A percentile compares a stretch with the other conserved stretches of the same genome.
Evolutionary conservation across 2,113 vertebrate species (phyloP).

Genomic region (Mionectes macconnelli): DNA sequence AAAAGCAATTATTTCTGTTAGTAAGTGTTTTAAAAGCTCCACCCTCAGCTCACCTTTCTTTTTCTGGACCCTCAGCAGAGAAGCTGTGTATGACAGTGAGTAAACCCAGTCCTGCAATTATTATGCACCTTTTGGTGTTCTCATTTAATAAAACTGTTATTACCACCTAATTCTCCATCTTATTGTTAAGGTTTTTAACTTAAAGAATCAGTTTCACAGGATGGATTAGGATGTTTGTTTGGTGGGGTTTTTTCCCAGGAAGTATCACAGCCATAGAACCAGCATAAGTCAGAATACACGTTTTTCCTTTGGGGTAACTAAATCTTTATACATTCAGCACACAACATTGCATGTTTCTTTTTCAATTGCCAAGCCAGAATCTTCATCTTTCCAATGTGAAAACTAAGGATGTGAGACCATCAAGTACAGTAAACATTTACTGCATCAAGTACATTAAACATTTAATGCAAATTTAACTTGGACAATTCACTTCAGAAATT

Average conservation of each 20-base stretch:
- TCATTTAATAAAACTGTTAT: background rate
- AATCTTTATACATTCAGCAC: background rate
- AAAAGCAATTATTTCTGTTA: background rate
- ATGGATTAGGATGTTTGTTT: background rate
- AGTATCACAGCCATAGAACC: background rate
- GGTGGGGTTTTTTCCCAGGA: background rate
- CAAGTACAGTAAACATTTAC: background rate
- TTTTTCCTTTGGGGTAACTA: background rate
- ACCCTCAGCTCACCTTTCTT: background rate
- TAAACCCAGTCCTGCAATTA: background rate
- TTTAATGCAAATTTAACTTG: background rate
- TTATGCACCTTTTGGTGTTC: background rate
- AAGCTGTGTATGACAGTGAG: background rate
- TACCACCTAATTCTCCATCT: background rate
- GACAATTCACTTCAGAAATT: background rate
- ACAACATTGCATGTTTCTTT: background rate
- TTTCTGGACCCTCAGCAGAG: background rate
- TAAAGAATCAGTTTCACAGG: background rate
- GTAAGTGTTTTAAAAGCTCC: background rate
- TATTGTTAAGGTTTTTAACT: background rate
- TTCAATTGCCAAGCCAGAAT: background rate
- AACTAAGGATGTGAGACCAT: background rate
- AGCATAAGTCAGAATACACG: background rate
- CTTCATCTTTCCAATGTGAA: background rate
- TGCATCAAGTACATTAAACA: background rate